Percentiles rank a stretch among this genome's conserved stretches.
These are phyloP conservation scores for Orchesellides sinensis DNA, from an alignment of 2,888 invertebrate genomes.

Conservation along the genomic window DNA sequence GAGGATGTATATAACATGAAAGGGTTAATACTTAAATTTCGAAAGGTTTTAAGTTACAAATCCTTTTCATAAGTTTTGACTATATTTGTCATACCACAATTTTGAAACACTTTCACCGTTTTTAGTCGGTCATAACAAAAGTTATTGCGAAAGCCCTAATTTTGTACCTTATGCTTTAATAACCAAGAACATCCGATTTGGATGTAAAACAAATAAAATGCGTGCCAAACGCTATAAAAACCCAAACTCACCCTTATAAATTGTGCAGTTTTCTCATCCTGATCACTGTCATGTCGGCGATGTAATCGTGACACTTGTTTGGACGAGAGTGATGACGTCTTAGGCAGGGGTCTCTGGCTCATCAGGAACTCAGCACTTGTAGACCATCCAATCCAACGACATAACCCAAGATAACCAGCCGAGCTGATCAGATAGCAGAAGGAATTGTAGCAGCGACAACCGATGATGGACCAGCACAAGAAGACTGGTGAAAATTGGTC, in stretches of 20 bases:
- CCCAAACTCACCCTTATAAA: constrained; percentile 74
- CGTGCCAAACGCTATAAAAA: too few species aligned
- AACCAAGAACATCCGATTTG: too few species aligned
- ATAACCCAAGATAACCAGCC: constrained; percentile 50
- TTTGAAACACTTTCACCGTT: too few species aligned
- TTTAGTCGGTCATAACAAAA: too few species aligned
- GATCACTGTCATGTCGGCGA: constrained; percentile 73
- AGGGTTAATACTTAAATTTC: too few species aligned
- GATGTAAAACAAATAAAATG: too few species aligned
- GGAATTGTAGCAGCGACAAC: constrained; percentile 47
- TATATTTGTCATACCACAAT: too few species aligned
- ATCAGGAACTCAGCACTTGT: constrained; percentile 60
- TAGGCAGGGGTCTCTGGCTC: constrained; percentile 67
- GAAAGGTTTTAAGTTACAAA: too few species aligned
- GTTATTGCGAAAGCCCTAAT: too few species aligned
- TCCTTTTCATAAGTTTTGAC: too few species aligned
- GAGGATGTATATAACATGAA: too few species aligned
- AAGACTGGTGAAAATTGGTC: constrained; percentile 44
- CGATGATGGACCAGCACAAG: constrained; percentile 48
- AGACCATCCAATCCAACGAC: constrained; percentile 49
- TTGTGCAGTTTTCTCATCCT: constrained; percentile 74
- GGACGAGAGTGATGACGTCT: constrained; percentile 50
- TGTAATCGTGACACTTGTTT: constrained; percentile 71
- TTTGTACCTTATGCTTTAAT: too few species aligned
- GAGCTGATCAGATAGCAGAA: constrained; percentile 45